Conservation (phyloP, 2,113 vertebrate species). For the Thomomys bottae region DNA sequence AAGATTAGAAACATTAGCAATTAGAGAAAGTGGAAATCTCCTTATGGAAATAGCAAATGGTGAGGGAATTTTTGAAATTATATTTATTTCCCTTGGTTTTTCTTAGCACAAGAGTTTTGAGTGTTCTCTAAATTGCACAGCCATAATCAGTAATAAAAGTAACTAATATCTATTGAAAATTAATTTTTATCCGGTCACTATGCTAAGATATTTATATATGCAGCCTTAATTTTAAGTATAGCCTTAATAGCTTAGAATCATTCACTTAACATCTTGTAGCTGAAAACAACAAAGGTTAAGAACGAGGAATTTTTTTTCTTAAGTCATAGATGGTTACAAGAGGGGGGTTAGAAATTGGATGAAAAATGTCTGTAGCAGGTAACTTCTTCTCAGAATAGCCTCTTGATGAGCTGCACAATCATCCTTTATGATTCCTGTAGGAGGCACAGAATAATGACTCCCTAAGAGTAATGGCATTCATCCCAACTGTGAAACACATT, state of each 20-base stretch:
- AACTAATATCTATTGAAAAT: background rate
- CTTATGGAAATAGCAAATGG: background rate
- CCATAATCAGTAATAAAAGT: background rate
- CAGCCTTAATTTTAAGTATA: background rate
- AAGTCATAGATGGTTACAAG: background rate
- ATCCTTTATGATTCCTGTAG: no score
- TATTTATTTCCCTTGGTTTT: background rate
- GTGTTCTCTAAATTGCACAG: background rate
- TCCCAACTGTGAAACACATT: fast-evolving
- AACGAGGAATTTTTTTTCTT: background rate
- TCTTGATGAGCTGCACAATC: background rate
- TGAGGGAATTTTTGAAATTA: background rate
- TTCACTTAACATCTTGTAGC: background rate
- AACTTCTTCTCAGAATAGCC: background rate
- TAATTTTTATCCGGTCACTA: background rate
- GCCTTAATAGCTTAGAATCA: background rate
- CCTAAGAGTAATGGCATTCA: background rate
- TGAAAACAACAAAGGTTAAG: background rate
- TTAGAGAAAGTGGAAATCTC: background rate
- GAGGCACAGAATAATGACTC: background rate
- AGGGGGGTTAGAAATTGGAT: background rate
- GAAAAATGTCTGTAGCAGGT: no score
- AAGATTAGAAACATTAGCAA: background rate
- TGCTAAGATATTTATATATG: background rate
- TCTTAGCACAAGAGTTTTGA: background rate